Conservation (phyloP, 1,140 invertebrate genomes). For the Drosophila nikananu region DNA sequence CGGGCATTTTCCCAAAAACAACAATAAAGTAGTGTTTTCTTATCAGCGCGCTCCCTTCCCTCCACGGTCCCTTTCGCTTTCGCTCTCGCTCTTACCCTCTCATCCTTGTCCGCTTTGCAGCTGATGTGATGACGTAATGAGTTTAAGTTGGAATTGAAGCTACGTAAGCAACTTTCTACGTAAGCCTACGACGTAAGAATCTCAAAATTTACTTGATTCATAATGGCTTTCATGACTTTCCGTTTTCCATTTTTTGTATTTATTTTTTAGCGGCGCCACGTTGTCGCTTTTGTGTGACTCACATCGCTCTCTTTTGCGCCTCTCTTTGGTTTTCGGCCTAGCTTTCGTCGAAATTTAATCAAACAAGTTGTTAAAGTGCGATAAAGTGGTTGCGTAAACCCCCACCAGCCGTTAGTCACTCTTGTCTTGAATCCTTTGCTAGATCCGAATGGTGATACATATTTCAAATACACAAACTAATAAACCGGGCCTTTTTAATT, state of each 20-base stretch:
- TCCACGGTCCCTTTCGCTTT: neutral
- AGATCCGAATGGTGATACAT: neutral
- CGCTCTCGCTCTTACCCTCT: neutral
- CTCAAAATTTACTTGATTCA: conserved; percentile 11
- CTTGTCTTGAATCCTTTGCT: conserved; percentile 1
- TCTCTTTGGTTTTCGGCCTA: conserved; percentile 27
- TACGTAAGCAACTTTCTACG: conserved; percentile 21
- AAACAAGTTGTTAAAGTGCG: conserved; percentile 55
- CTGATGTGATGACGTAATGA: conserved; percentile 49
- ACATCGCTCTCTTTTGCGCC: conserved; percentile 33
- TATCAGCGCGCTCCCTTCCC: conserved; percentile 25
- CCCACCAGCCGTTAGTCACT: conserved; percentile 16
- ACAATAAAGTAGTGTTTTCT: conserved; percentile 42
- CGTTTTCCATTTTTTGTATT: neutral
- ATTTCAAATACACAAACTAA: neutral
- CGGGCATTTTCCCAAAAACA: conserved; percentile 36
- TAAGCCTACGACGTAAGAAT: neutral
- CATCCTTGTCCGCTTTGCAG: conserved; percentile 6
- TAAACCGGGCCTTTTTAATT: neutral
- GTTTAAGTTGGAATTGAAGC: conserved; percentile 24
- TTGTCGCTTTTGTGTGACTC: conserved; percentile 36
- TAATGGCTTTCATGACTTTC: conserved; percentile 5
- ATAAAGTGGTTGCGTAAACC: conserved; percentile 47
- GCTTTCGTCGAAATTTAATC: conserved; percentile 37
- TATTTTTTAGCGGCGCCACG: conserved; percentile 43